Conservation (phyloP, 2,113 vertebrate genomes). For the Leuciscus idus region DNA sequence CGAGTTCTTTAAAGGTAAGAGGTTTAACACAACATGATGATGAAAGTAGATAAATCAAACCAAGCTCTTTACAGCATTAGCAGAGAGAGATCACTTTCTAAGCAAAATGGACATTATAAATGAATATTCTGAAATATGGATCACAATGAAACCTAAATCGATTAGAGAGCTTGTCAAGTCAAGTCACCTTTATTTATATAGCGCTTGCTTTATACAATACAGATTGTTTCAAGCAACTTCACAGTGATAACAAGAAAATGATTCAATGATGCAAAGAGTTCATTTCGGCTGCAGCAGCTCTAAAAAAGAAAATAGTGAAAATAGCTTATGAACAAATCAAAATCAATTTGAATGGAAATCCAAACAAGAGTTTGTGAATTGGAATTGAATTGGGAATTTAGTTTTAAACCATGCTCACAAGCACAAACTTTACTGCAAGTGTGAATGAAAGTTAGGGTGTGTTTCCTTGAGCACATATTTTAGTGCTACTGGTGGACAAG, state of each 20-base stretch:
- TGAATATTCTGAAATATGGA: not conserved
- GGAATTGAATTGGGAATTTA: not conserved
- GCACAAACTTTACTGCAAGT: not conserved
- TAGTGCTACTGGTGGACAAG: constrained; percentile 17
- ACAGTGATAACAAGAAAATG: too few species aligned
- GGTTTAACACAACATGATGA: not conserved
- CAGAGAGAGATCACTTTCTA: not conserved
- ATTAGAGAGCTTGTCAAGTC: not conserved
- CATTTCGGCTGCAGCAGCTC: too few species aligned
- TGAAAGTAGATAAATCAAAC: not conserved
- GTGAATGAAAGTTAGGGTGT: not conserved
- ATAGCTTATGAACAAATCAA: not conserved
- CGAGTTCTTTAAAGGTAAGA: constrained; percentile 74
- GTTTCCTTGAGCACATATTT: not conserved
- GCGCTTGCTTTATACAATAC: too few species aligned
- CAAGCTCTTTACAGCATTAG: not conserved
- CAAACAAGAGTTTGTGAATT: not conserved
- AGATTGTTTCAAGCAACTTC: too few species aligned
- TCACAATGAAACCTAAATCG: not conserved
- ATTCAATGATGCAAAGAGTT: too few species aligned
- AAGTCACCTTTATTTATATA: too few species aligned
- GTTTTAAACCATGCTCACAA: not conserved
- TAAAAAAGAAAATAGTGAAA: too few species aligned
- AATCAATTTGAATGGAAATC: not conserved
- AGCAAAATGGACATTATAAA: not conserved